phyloP scores from a whole-genome alignment of 2,888 invertebrate species.

The Drosophila austrosaltans region DNA sequence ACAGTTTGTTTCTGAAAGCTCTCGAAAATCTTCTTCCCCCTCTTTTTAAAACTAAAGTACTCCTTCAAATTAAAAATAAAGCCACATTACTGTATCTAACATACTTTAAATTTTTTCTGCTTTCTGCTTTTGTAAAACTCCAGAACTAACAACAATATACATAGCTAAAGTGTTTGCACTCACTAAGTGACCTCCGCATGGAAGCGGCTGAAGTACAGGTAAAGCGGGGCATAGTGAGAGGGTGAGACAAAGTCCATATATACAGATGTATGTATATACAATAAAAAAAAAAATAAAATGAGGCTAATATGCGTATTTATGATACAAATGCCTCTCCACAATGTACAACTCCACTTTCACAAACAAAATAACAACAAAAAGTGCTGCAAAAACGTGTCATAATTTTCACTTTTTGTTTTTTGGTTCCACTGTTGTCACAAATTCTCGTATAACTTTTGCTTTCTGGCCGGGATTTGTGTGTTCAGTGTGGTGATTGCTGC shows the following conservation, averaged over 20 bases:
- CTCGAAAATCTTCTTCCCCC: too few relatives aligned
- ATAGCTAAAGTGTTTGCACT: neutral
- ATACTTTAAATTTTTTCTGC: neutral
- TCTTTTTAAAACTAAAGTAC: too few relatives aligned
- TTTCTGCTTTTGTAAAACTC: neutral
- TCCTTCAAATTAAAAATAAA: too few relatives aligned
- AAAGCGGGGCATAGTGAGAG: neutral
- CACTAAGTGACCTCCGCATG: constrained; percentile 34
- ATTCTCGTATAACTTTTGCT: constrained; percentile 67
- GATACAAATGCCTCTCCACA: constrained; percentile 32
- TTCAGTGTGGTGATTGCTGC: constrained; percentile 23
- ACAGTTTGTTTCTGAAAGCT: too few relatives aligned
- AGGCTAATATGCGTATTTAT: constrained; percentile 80
- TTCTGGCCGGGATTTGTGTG: constrained; percentile 50
- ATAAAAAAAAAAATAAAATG: constrained; percentile 49
- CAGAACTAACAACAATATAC: constrained; percentile 1
- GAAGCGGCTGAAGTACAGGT: neutral
- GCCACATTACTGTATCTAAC: too few relatives aligned
- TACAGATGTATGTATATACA: constrained; percentile 15
- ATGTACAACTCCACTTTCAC: constrained; percentile 40
- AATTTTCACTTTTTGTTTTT: constrained; percentile 68
- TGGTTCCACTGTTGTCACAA: constrained; percentile 48
- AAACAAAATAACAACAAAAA: constrained; percentile 1
- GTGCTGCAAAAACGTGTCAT: constrained; percentile 56
- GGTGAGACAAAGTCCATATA: constrained; percentile 14